Conservation (phyloP, 2,797 vertebrate species). For the Vipera ursinii region DNA sequence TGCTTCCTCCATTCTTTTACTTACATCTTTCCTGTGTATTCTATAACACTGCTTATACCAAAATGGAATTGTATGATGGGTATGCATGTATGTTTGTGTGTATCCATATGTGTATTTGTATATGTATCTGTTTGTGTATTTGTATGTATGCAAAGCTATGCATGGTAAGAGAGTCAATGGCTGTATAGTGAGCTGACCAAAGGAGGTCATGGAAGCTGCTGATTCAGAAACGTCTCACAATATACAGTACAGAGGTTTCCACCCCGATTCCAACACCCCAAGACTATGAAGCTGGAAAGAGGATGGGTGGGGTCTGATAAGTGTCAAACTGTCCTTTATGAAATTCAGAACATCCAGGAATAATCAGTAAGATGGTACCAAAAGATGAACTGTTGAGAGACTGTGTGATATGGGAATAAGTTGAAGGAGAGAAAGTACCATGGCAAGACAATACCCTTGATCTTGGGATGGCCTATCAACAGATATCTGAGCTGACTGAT, state of each 20-base stretch:
- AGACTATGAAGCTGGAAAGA: not conserved
- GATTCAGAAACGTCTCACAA: not conserved
- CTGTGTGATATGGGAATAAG: not conserved
- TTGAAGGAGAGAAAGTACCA: not conserved
- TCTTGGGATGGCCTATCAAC: not conserved
- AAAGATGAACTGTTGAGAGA: not conserved
- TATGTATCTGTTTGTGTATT: too few relatives aligned
- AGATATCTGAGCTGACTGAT: not conserved
- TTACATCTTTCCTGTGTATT: not conserved
- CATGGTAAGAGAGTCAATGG: not conserved
- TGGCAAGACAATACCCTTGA: not conserved
- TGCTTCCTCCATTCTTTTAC: not conserved
- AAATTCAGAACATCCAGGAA: not conserved
- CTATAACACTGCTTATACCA: not conserved
- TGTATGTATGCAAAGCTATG: not conserved
- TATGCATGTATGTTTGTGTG: not conserved
- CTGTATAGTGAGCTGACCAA: not conserved
- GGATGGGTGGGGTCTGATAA: not conserved
- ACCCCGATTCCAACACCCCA: not conserved
- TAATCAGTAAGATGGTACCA: not conserved
- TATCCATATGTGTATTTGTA: not conserved
- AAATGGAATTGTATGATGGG: not conserved
- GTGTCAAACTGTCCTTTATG: not conserved
- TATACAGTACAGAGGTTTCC: not conserved
- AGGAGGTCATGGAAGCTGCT: not conserved